Conservation (phyloP, 2,797 vertebrate genomes). For the Poeciliopsis turneri region DNA sequence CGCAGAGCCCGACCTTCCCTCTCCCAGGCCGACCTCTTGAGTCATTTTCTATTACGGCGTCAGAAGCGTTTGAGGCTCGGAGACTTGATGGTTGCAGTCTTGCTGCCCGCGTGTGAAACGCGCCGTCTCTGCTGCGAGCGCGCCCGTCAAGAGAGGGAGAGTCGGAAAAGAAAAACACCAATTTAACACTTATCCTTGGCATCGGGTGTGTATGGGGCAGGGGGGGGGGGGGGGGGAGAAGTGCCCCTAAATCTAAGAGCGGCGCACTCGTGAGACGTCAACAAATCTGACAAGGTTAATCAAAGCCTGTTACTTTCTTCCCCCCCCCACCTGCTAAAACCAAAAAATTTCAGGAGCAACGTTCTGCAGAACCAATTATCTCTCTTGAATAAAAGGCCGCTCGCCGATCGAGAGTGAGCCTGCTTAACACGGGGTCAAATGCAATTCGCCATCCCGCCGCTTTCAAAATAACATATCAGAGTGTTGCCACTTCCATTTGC, state of each 20-base stretch:
- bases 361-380: constrained; percentile 73
- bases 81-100: constrained; percentile 24
- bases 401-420: constrained; percentile 59
- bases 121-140: constrained; percentile 29
- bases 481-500: constrained; percentile 74
- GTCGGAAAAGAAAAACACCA: constrained; percentile 54
- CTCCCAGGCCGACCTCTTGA: constrained; percentile 41
- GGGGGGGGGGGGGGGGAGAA: too few species aligned
- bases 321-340: not conserved
- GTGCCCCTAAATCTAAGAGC: constrained; percentile 17
- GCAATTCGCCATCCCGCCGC: constrained; percentile 66
- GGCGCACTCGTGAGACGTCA: constrained; percentile 55
- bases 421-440: constrained; percentile 72
- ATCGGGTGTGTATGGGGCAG: not conserved
- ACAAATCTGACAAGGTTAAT: constrained; percentile 70
- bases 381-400: constrained; percentile 68
- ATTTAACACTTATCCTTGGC: constrained; percentile 62
- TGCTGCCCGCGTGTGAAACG: constrained; percentile 15
- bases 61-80: constrained; percentile 44
- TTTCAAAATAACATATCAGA: constrained; percentile 76
- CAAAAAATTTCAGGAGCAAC: constrained; percentile 49
- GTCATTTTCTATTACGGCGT: constrained; percentile 60
- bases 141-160: constrained; percentile 44
- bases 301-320: constrained; percentile 43
- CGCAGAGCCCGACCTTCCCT: constrained; percentile 19